Evolutionary conservation across 2,888 invertebrate species (phyloP).

Genomic region (Lutraria lutraria): DNA sequence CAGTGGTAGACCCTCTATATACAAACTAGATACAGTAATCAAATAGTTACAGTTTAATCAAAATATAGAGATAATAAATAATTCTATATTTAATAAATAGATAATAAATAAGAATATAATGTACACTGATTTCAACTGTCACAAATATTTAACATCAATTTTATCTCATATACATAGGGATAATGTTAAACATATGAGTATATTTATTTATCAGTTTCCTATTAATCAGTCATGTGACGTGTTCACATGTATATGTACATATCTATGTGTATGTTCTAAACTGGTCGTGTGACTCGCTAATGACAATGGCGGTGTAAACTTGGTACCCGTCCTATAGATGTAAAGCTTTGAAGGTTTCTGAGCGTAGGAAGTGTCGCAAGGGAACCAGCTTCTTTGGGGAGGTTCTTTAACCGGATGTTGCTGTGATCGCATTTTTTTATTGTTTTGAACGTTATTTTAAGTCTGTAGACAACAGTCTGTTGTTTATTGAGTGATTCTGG

Average conservation of each 20-base stretch:
- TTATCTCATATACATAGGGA: background rate
- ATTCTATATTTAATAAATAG: too few species aligned
- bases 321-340: too few species aligned
- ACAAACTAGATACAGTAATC: background rate
- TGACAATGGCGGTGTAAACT: too few species aligned
- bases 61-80: background rate
- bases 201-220: background rate
- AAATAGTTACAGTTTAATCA: background rate
- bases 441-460: background rate
- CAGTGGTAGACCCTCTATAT: too few species aligned
- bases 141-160: background rate
- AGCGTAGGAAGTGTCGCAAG: too few species aligned
- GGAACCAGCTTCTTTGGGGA: background rate
- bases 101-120: too few species aligned
- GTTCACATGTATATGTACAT: background rate
- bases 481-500: too few species aligned
- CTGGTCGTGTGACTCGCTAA: background rate
- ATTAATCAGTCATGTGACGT: background rate
- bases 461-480: too few species aligned
- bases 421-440: background rate
- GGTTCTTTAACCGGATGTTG: slow-evolving; percentile 1
- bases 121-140: background rate
- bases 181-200: background rate
- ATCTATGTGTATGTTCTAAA: background rate
- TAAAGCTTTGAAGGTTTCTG: too few species aligned